These are phyloP conservation scores for Drosophila tripunctata DNA, from an alignment of 2,888 invertebrate genomes.

Conservation along the genomic window DNA sequence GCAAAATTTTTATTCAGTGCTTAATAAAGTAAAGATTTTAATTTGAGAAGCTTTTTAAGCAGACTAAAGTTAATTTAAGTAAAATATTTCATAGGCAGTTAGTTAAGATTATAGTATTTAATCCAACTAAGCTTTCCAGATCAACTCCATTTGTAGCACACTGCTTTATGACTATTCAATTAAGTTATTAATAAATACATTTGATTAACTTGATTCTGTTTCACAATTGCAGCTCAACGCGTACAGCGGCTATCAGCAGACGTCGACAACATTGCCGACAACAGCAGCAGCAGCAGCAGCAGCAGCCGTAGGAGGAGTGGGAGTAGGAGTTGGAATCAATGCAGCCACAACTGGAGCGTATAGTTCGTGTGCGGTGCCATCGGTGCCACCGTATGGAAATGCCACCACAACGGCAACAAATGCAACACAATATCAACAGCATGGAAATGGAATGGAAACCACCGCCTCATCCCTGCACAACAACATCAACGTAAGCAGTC, in stretches of 20 bases:
- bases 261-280: constrained; percentile 32
- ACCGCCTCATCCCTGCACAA: constrained; percentile 65
- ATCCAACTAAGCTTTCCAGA: too few species aligned
- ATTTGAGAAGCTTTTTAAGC: too few species aligned
- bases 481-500: constrained; percentile 20
- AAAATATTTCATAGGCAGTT: too few species aligned
- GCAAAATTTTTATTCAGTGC: too few species aligned
- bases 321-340: too few species aligned
- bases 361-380: constrained; percentile 81
- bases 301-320: too few species aligned
- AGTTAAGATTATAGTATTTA: too few species aligned
- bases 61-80: too few species aligned
- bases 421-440: constrained; percentile 69
- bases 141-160: too few species aligned
- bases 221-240: constrained; percentile 47
- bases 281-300: too few species aligned
- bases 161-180: background rate
- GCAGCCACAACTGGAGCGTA: constrained; percentile 47
- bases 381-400: constrained; percentile 76
- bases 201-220: background rate
- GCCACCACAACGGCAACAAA: constrained; percentile 79
- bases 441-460: constrained; percentile 58
- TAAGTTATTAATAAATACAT: too few species aligned
- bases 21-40: too few species aligned
- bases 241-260: constrained; percentile 51